Conservation (phyloP, 2,888 invertebrate species). For the Atrina japonica region DNA sequence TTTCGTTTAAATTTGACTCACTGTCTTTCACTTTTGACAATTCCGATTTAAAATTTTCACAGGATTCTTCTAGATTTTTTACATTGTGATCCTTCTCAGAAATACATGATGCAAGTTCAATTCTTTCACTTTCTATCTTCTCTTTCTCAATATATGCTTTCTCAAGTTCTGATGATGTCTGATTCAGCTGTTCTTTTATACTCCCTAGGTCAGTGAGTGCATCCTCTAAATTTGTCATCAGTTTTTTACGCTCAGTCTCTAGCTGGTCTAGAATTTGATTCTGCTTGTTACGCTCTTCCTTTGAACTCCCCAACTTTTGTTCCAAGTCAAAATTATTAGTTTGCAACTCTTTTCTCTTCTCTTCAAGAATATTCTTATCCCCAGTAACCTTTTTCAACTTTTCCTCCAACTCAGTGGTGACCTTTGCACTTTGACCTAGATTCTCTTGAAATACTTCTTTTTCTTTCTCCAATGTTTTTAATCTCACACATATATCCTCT, state of each 20-base stretch:
- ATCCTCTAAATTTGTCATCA: conserved; percentile 51
- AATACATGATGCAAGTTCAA: conserved; percentile 4
- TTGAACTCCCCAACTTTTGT: conserved; percentile 24
- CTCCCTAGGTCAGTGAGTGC: conserved; percentile 45
- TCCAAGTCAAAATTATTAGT: conserved; percentile 38
- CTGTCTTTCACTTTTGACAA: conserved; percentile 20
- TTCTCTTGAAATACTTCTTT: conserved; percentile 2
- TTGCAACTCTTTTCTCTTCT: conserved; percentile 34
- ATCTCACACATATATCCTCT: conserved; percentile 26
- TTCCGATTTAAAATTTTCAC: conserved; percentile 3
- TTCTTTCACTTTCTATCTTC: conserved; percentile 28
- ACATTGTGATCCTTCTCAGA: conserved; percentile 13
- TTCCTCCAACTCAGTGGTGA: conserved; percentile 15
- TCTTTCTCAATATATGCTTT: conserved; percentile 40
- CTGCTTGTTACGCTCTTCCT: conserved; percentile 25
- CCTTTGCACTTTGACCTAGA: conserved; percentile 4
- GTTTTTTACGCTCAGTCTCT: conserved; percentile 45
- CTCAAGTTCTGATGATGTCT: conserved; percentile 49
- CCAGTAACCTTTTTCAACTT: conserved; percentile 5
- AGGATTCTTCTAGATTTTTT: conserved; percentile 18
- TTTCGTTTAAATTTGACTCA: conserved; percentile 15
- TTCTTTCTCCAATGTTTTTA: background rate
- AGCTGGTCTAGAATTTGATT: conserved; percentile 32
- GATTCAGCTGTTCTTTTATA: conserved; percentile 51
- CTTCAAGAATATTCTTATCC: conserved; percentile 27